Percentiles rank a stretch among this genome's conserved stretches.
Evolutionary conservation across 2,888 invertebrate species (phyloP).

Genomic region (Limnephilus rhombicus): DNA sequence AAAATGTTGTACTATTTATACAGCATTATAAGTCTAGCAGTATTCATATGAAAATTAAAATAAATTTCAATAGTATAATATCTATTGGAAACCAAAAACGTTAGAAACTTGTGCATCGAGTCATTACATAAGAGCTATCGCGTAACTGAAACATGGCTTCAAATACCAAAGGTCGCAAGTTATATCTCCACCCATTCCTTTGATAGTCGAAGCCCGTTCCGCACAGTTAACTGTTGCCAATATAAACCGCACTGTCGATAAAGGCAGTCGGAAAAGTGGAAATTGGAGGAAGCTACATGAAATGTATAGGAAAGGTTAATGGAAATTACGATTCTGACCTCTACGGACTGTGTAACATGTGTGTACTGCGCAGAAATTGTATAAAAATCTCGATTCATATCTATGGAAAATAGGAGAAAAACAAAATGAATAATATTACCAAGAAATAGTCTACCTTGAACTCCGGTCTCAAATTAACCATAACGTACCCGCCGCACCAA

Average conservation of each 20-base stretch:
- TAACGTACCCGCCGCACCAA: no score
- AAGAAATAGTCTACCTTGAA: no score
- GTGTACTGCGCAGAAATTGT: neutral
- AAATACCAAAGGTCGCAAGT: neutral
- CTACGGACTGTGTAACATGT: neutral
- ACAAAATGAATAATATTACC: no score
- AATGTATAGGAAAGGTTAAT: neutral
- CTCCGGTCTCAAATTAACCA: no score
- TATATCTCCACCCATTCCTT: neutral
- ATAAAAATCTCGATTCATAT: neutral
- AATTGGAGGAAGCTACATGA: neutral
- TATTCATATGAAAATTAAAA: no score
- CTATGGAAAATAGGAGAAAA: neutral
- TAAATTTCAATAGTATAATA: no score
- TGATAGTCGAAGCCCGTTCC: neutral
- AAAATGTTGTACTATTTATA: no score
- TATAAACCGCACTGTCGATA: neutral
- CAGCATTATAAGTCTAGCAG: no score
- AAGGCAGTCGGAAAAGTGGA: neutral
- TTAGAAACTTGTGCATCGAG: no score
- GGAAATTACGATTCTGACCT: neutral
- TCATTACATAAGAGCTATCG: neutral
- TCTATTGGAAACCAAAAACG: no score
- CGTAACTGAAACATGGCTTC: neutral
- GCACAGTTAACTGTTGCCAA: neutral